Percentiles rank a stretch among this genome's conserved stretches.
Evolutionary conservation across 2,113 vertebrate species (phyloP).

Genomic region (Etia nguti): DNA sequence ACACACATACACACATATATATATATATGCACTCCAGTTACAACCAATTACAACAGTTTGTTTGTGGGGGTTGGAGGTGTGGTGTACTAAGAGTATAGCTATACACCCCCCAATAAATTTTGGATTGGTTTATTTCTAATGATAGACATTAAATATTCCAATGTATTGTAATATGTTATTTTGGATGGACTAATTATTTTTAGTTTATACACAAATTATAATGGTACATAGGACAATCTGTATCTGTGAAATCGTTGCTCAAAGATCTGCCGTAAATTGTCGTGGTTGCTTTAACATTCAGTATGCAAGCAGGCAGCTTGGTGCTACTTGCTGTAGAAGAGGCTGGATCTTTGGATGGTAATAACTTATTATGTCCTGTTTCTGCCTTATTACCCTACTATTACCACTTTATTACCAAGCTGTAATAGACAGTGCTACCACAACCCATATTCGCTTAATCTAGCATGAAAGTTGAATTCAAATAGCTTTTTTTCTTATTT

Average conservation of each 20-base stretch:
- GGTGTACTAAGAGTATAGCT: not conserved
- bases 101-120: not conserved
- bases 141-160: not conserved
- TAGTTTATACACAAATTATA: not conserved
- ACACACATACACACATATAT: no score
- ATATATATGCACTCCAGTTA: not conserved
- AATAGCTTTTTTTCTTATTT: not conserved
- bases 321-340: not conserved
- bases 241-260: not conserved
- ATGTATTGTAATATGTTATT: not conserved
- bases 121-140: not conserved
- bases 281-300: not conserved
- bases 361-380: not conserved
- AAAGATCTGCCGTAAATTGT: not conserved
- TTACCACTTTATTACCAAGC: not conserved
- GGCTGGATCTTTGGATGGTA: not conserved
- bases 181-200: not conserved
- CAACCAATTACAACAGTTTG: not conserved
- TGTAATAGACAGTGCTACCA: not conserved
- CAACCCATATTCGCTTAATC: not conserved
- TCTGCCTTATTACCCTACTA: not conserved
- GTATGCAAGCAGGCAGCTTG: not conserved
- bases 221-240: not conserved
- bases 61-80: not conserved
- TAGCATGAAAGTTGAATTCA: not conserved